Evolutionary conservation across 2,888 invertebrate species (phyloP), one percentile per base, ranked within the genome.

Genomic region (Eulithis prunata): DNA sequence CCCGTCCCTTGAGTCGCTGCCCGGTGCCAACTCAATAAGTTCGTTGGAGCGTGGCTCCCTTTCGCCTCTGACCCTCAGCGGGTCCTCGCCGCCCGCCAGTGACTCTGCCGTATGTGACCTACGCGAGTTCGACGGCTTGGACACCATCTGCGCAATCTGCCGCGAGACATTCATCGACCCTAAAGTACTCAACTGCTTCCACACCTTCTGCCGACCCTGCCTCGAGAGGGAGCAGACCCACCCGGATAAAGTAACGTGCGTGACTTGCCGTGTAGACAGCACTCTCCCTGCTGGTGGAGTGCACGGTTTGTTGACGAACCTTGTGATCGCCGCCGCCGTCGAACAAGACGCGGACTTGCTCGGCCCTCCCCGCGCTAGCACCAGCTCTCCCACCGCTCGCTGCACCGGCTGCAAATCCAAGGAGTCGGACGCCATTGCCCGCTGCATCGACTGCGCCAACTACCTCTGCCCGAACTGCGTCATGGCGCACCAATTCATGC

Each of bases 401-500:
- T 99, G 99, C 94, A 99, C 98, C 77, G 98, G 98, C 83, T 99
- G 99, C 94, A 99, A 99, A 91, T 97, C 97, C 75, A 97, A 97
- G 86, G 97, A 98, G 88, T 96, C 97, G 21, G 97, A 97, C 95
- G 99, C 99, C 56, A 97, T 98, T 65, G 98, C 98, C 70, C 97
- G 98, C 86, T 99, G 99, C 91, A 97, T 98, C 82, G 99, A 99
- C 89, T 99, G 99, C 91, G 97, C 97, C 82, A 98, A 98, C 87
- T 98, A 97, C 87, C 95, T 99, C 77, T 99, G 99, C 93, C 96
- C 97, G 67, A 98, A 98, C 89, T 99, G 99, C 95, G 98, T 98
- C 81, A 98, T 98, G 96, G 99, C 99, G 71, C 99, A 99, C 92
- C 98, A 99, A 93, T 98, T 97, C 89, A 99, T 99, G 99, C 98